Base-by-base conservation (phyloP, 1,140 invertebrate species). In the Danaus plexippus region DNA sequence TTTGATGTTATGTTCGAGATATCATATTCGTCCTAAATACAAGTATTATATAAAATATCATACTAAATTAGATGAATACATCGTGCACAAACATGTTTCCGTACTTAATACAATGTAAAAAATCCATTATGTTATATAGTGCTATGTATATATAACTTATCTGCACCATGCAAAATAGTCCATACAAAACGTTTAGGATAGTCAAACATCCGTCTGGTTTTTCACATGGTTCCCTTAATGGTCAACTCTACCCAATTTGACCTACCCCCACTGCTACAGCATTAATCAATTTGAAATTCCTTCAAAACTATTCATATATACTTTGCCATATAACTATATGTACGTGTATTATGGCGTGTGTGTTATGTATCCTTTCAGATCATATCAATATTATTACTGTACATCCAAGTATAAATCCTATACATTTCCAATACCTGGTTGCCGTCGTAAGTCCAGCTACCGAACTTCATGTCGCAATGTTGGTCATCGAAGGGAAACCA, bases 401-500 rank as follows among this genome's bases (percentile, higher is more conserved):
- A 32, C 22, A 32, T 32, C 22, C 22, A 32, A 32, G 22, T 32
- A 32, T 32, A 32, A 32, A 32, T 32, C 22, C 22, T 32, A 32
- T 32, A 32, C 22, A 32, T 32, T 32, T 32, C 22, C 59, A 57
- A 65, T 93, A 95, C 95, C 93, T 96, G 94, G 89, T 93, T 93
- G 88, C 95, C 95, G 88, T 96, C 94, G 89, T 97, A 97, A 78
- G 95, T 96, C 95, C 95, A 97, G 89, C 94, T 96, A 90, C 95
- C 95, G 87, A 97, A 96, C 92, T 96, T 96, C 94, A 98, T 95
- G 86, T 95, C 91, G 90, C 96, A 99, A 88, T 94, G 92, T 92
- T 98, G 97, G 88, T 98, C 96, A 90, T 99, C 97, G 91, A 98
- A 98, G 79, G 97, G 97, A 90, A 98, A 98, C 96, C 96, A 98